Base-by-base conservation (phyloP, 2,113 vertebrate genomes). In the Nesoenas mayeri region DNA sequence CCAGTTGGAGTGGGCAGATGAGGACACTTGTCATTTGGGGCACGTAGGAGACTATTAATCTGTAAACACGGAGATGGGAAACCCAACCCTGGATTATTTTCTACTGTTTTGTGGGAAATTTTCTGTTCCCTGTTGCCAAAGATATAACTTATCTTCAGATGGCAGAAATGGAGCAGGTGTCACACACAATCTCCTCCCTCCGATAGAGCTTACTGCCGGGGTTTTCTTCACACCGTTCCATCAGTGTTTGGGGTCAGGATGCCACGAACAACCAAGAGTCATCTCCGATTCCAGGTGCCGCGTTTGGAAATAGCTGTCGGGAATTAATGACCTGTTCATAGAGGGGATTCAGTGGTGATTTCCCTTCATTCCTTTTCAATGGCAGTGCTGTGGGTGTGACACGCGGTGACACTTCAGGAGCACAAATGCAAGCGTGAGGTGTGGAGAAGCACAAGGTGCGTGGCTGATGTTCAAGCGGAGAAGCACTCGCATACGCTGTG, bases 321-420 rank as follows among this genome's bases (percentile, higher is more conserved):
- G 95, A 94, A 93, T 64, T 95, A 93, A 88, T 85, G 84, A 95
- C 73, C 80, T 28, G 9, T 95, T 97, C 96, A 88, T 95, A 56
- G 79, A 95, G 85, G 66, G 86, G n/a, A 73, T 95, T 95, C 85
- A 82, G 48, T 88, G 91, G 91, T 82, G 62, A 79, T 91, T 82
- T 81, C 64, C 8, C 51, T 58, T 38, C 7, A 58, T 73, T 75
- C 67, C 6, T 78, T 66, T 53, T 58, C 65, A 9, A 21, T 82
- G 85, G 9, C 88, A 91, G 53, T 93, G 65, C 61, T 95, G 8
- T 66, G 67, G 34, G 9, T 36, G 62, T 32, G 47, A 92, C 73
- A 73, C 62, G 20, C 91, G 89, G 36, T 82, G 86, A 87, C 83
- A 85, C 97, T 97, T 95, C 84, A 87, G 89, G 89, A 95, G 58